These are phyloP conservation scores for Morpho deidamia DNA, from an alignment of 2,888 invertebrate species.

Conservation along the genomic window DNA sequence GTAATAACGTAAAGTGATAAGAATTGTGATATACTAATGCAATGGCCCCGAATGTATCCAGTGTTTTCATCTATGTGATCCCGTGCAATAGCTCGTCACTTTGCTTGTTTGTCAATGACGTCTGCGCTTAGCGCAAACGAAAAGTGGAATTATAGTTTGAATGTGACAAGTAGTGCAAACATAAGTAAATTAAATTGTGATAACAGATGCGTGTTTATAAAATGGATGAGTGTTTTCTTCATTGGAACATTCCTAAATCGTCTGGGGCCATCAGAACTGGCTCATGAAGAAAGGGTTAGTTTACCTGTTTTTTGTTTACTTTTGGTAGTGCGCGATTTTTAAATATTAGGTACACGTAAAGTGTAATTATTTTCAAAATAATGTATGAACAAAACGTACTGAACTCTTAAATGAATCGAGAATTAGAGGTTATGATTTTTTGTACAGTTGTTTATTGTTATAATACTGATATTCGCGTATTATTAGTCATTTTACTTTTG, in stretches of 20 bases:
- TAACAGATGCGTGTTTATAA: constrained; percentile 67
- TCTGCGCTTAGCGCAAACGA: constrained; percentile 76
- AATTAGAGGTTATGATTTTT: constrained; percentile 52
- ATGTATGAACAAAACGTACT: constrained; percentile 4
- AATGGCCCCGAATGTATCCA: constrained; percentile 62
- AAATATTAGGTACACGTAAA: not conserved
- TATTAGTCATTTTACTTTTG: not conserved
- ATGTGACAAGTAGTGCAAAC: constrained; percentile 75
- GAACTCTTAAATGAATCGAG: constrained; percentile 13
- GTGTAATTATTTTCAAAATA: not conserved
- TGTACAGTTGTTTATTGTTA: constrained; percentile 42
- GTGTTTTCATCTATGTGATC: constrained; percentile 72
- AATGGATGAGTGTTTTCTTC: constrained; percentile 72
- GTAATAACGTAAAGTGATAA: constrained; percentile 69
- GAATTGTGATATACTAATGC: constrained; percentile 67
- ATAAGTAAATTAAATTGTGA: constrained; percentile 65
- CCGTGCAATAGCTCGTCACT: constrained; percentile 75
- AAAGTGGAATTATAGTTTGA: constrained; percentile 76
- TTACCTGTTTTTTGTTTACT: constrained; percentile 58
- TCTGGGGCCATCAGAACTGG: constrained; percentile 70
- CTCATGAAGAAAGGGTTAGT: constrained; percentile 79
- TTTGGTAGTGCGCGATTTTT: constrained; percentile 6
- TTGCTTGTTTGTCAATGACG: constrained; percentile 78
- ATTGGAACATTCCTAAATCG: constrained; percentile 65
- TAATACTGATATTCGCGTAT: not conserved